Evolutionary conservation across 2,113 vertebrate genomes (phyloP), one percentile per base, ranked within the genome.

Genomic region (Psilopogon haemacephalus): DNA sequence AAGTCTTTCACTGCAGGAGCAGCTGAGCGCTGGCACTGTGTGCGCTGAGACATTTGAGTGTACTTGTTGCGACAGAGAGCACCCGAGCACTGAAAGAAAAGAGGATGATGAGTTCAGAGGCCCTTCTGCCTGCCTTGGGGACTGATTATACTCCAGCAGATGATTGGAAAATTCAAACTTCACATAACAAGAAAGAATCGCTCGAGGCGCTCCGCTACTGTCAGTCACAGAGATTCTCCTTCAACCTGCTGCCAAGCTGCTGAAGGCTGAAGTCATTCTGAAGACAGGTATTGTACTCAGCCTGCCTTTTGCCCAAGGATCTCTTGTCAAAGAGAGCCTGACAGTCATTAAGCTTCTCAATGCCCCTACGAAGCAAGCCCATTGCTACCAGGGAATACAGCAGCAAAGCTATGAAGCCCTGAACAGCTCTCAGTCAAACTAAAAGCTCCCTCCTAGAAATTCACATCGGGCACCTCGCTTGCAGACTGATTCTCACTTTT

Each of bases 401-500:
- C 17, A 73, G 55, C 48, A 93, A 69, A 65, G 54, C 63, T 59
- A 5, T 4, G 6, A 75, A 94, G 30, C n/a, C 9, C 37, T 50
- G 37, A 55, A 70, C 77, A 84, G 17, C 20, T 54, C 68, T 24
- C 35, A 33, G n/a, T 52, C 58, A 59, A 11, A 76, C 33, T 35
- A 35, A 52, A 37, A 69, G 2, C 14, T 50, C 12, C 9, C 33
- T 64, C 32, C 64, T 55, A 81, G 32, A 46, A 74, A 73, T 30
- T 59, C 65, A 35, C 5, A 62, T 15, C 2, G 5, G 38, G 48
- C 20, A 20, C 17, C 27, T 38, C 16, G 5, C 62, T 73, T 48
- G 32, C 19, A 48, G 42, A 28, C 9, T 1, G 0, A 50, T 30
- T 2, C 0, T 15, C 42, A 16, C 48, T 12, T 85, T 71, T 58